Conservation (phyloP, 1,140 invertebrate species). For the Heliconius nattereri region DNA sequence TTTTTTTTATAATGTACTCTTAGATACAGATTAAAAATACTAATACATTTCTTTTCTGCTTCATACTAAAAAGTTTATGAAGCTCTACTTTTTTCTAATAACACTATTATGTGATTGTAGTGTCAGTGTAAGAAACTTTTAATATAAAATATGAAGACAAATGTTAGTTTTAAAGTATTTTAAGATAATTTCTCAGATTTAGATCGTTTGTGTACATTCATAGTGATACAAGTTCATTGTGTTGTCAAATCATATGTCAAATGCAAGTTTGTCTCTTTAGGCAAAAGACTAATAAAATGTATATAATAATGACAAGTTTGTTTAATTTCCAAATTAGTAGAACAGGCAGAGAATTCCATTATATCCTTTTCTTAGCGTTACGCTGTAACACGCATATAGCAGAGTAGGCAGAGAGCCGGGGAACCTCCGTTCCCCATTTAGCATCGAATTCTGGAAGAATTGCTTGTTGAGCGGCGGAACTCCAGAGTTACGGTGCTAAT, state of each 20-base stretch:
- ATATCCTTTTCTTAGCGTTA: too few species aligned
- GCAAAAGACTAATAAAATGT: slow-evolving; percentile 65
- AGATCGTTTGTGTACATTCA: slow-evolving; percentile 16
- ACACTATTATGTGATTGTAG: slow-evolving; percentile 10
- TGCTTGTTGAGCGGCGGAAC: too few species aligned
- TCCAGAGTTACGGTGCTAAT: too few species aligned
- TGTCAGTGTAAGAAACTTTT: slow-evolving; percentile 18
- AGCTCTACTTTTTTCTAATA: neutral
- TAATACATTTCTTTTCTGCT: neutral
- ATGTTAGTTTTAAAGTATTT: slow-evolving; percentile 18
- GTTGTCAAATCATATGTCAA: slow-evolving; percentile 15
- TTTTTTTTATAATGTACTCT: neutral
- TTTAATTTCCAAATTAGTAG: neutral
- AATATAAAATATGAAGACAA: slow-evolving; percentile 16
- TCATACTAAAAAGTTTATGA: neutral
- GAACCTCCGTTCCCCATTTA: too few species aligned
- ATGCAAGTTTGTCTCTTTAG: slow-evolving; percentile 18
- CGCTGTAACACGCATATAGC: too few species aligned
- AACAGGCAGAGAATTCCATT: neutral
- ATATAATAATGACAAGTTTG: slow-evolving; percentile 41
- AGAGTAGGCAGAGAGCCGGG: too few species aligned
- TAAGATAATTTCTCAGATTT: slow-evolving; percentile 24
- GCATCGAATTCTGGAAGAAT: too few species aligned
- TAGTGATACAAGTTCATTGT: slow-evolving; percentile 4
- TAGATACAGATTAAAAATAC: neutral